Conservation (phyloP, 2,797 vertebrate species). For the Kryptolebias ocellatus region DNA sequence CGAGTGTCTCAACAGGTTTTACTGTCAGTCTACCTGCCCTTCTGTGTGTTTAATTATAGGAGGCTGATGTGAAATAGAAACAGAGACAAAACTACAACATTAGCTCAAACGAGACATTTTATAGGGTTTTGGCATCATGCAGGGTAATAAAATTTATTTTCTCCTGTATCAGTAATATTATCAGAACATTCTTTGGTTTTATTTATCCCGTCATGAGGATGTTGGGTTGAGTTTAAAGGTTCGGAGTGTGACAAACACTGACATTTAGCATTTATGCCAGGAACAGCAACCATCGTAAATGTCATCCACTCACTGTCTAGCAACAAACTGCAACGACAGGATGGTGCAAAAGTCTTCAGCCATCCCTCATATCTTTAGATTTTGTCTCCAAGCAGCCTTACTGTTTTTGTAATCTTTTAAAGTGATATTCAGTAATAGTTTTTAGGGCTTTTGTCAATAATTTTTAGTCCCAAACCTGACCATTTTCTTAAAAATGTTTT, state of each 20-base stretch:
- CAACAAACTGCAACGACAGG: neutral
- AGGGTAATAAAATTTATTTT: no score
- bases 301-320: neutral
- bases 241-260: neutral
- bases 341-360: neutral
- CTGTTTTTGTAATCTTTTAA: no score
- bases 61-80: slow-evolving; percentile 4
- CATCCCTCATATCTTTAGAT: neutral
- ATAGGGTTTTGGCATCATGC: slow-evolving; percentile 14
- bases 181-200: neutral
- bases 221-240: neutral
- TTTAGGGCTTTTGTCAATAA: no score
- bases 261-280: neutral
- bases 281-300: neutral
- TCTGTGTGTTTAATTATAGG: neutral
- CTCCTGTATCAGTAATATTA: no score
- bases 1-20: slow-evolving; percentile 59
- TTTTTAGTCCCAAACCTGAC: no score
- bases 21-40: slow-evolving; percentile 55
- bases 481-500: no score
- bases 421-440: no score
- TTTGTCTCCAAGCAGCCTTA: no score
- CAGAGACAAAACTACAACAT: neutral
- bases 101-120: slow-evolving; percentile 17
- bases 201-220: neutral